These are phyloP conservation scores for Spodoptera frugiperda DNA, from an alignment of 1,140 invertebrate species.

Conservation along the genomic window DNA sequence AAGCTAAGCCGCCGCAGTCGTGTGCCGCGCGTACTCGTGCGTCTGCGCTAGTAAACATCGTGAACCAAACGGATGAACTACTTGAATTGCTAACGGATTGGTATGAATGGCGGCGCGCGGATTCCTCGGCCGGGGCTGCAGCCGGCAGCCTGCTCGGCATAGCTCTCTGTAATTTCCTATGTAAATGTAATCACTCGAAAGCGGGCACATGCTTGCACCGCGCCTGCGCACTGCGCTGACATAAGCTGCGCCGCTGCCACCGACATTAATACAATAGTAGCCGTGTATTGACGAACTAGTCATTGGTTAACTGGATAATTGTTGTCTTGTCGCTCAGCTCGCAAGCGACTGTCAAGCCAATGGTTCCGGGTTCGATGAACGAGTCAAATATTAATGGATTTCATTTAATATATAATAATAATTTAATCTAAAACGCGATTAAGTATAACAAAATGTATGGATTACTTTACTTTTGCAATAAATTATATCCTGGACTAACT, in stretches of 20 bases:
- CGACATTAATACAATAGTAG: background rate
- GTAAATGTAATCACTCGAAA: conserved; percentile 43
- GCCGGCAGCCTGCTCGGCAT: background rate
- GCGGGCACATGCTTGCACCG: background rate
- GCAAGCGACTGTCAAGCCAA: too few species aligned
- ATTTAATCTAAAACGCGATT: too few species aligned
- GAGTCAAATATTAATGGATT: too few species aligned
- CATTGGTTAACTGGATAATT: too few species aligned
- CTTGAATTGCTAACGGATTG: background rate
- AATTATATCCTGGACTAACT: too few species aligned
- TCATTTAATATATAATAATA: too few species aligned
- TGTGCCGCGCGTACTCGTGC: background rate
- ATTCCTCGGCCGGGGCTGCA: conserved; percentile 5
- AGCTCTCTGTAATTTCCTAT: conserved; percentile 37
- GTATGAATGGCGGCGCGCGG: background rate
- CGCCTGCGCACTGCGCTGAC: background rate
- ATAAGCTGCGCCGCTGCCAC: background rate
- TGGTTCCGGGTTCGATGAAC: too few species aligned
- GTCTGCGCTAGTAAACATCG: background rate
- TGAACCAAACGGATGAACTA: background rate
- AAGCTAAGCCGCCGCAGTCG: background rate
- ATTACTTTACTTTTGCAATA: too few species aligned
- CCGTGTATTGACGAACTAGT: too few species aligned
- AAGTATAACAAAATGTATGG: too few species aligned
- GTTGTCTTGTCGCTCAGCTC: too few species aligned